A percentile compares a stretch with the other conserved stretches of the same genome.
Evolutionary conservation across 2,888 invertebrate species (phyloP).

Genomic region (Pseudeuparius sepicola): DNA sequence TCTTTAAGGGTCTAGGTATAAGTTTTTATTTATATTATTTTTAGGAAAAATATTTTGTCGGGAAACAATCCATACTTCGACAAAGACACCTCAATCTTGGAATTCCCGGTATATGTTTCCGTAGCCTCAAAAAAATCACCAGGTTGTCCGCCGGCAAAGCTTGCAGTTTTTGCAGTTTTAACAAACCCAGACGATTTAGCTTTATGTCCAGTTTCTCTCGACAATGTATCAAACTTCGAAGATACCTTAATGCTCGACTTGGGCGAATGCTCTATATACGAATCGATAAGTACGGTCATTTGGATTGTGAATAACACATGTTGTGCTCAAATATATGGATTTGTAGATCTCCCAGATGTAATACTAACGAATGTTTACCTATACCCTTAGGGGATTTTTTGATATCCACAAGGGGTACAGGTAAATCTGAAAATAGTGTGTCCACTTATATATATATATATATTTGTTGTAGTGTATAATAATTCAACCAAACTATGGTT

Average conservation of each 20-base stretch:
- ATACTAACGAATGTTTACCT: too few relatives aligned
- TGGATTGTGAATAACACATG: conserved; percentile 20
- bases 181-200: conserved; percentile 18
- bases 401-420: too few relatives aligned
- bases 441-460: too few relatives aligned
- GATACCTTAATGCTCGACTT: conserved; percentile 20
- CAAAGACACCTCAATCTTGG: conserved; percentile 19
- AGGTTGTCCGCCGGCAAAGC: conserved; percentile 22
- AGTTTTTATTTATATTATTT: too few relatives aligned
- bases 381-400: too few relatives aligned
- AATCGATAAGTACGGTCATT: conserved; percentile 22
- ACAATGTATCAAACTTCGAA: conserved; percentile 12
- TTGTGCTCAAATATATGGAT: conserved; percentile 23
- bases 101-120: conserved; percentile 21
- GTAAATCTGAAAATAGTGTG: too few relatives aligned
- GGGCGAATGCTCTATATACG: conserved; percentile 23
- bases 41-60: conserved; percentile 16
- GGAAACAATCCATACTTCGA: conserved; percentile 15
- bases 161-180: conserved; percentile 22
- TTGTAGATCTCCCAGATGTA: conserved; percentile 25
- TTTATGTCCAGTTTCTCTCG: conserved; percentile 13
- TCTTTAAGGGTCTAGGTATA: too few relatives aligned
- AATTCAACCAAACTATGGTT: conserved; percentile 24
- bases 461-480: conserved; percentile 23
- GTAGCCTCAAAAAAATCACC: conserved; percentile 19